Evolutionary conservation across 2,113 vertebrate species (phyloP).

Genomic region (Hepsetus odoe): DNA sequence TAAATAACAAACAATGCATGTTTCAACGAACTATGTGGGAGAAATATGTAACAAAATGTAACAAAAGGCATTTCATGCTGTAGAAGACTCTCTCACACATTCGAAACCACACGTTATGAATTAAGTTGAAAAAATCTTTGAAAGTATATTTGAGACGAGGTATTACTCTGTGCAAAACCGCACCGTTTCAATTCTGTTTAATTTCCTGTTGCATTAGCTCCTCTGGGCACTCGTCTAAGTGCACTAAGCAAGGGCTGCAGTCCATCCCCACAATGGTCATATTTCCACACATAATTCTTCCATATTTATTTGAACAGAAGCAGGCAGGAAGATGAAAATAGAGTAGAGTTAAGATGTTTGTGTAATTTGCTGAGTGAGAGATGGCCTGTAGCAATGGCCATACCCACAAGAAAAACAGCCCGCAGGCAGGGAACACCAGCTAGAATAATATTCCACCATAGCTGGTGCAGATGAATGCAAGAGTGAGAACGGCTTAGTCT

Average conservation of each 20-base stretch:
- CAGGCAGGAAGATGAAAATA: neutral
- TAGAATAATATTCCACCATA: neutral
- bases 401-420: neutral
- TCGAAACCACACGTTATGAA: too few relatives aligned
- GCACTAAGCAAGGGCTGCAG: neutral
- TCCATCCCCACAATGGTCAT: too few relatives aligned
- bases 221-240: neutral
- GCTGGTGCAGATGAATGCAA: neutral
- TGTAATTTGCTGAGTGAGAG: neutral
- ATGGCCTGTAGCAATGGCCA: neutral
- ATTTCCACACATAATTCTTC: neutral
- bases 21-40: too few relatives aligned
- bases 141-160: too few relatives aligned
- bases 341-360: neutral
- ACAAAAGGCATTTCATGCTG: too few relatives aligned
- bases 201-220: conserved; percentile 1
- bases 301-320: neutral
- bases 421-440: neutral
- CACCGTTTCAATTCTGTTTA: neutral
- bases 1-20: too few relatives aligned
- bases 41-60: too few relatives aligned
- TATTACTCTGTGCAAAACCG: neutral
- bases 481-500: too few relatives aligned
- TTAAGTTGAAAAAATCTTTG: too few relatives aligned
- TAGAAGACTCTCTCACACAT: too few relatives aligned